Base-by-base conservation (phyloP, 2,888 invertebrate genomes). In the Serrognathus titanus region DNA sequence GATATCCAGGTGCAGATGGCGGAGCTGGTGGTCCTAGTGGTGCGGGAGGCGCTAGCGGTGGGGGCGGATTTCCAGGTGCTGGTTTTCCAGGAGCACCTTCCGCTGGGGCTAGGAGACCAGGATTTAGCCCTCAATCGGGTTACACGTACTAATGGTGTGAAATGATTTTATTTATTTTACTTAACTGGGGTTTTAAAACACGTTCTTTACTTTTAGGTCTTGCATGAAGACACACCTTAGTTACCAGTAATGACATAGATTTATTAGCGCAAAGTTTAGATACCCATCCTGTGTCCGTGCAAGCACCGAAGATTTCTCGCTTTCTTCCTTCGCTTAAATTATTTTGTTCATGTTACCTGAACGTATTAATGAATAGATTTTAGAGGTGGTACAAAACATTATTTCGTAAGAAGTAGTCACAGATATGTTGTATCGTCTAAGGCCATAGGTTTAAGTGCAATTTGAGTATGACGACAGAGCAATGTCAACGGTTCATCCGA, bases 121-220 rank as follows among this genome's bases (percentile, higher is more conserved):
- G 75, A 51, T 79, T 78, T 51, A 77, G 74, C 66, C 75, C 78
- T 54, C 75, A 79, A 68, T 72, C 75, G 11, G 80, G 80, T 57
- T 80, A 80, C 67, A 78, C 74, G 66, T 80, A 80, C 65, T 80
- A 78, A 68, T 56, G 52, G 49, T 51, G 31, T 48, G 53, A 50
- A 51, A 52, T 40, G 24, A 39, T 16, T 24, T 45, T 20, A 37
- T 13, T 50, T 41, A 10, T 4, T 11, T 24, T 4, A 24, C 8
- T 39, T 49, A 31, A 31, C 6, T 7, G 24, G 16, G 16, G 24
- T 31, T 31, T 7, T 31, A 31, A 31, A 31, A 6, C 24, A 31
- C 16, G 24, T 31, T 31, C 24, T 31, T 6, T 31, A 31, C 5
- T 31, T 31, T 31, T 31, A 31, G 24, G 24, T 31, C 24, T 31